Percentiles rank a stretch among this genome's conserved stretches.
These are phyloP conservation scores for Dascillus cervinus DNA, from an alignment of 2,888 invertebrate genomes.

Conservation along the genomic window DNA sequence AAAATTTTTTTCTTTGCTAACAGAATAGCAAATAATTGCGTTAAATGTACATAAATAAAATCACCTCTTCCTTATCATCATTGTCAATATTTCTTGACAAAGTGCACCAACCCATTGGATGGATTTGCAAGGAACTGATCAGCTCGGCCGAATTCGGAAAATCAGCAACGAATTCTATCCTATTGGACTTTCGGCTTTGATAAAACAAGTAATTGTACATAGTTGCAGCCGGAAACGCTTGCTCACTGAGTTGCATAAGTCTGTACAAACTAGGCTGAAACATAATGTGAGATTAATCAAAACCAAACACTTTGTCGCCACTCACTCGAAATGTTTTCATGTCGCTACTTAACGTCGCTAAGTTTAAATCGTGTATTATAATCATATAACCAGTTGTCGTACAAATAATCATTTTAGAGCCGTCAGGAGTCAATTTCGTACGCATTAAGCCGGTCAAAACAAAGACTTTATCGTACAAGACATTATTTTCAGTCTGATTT, in stretches of 20 bases:
- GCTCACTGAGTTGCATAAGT: constrained; percentile 80
- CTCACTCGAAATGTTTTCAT: constrained; percentile 75
- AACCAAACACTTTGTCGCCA: constrained; percentile 5
- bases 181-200: constrained; percentile 62
- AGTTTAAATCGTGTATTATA: constrained; percentile 80
- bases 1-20: no score
- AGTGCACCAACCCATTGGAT: constrained; percentile 86
- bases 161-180: constrained; percentile 85
- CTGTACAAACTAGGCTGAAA: constrained; percentile 81
- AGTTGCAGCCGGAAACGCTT: constrained; percentile 71
- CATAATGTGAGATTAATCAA: constrained; percentile 7
- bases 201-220: constrained; percentile 78
- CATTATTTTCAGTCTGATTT: constrained; percentile 69
- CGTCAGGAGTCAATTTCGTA: constrained; percentile 79
- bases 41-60: not conserved
- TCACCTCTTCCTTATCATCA: constrained; percentile 73
- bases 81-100: constrained; percentile 81
- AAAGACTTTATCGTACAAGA: constrained; percentile 75
- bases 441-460: constrained; percentile 80
- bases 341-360: constrained; percentile 70
- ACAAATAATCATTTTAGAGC: constrained; percentile 80
- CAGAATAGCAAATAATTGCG: no score
- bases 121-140: constrained; percentile 80
- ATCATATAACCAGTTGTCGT: constrained; percentile 87
- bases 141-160: constrained; percentile 91